phyloP scores from a whole-genome alignment of 2,113 vertebrate genomes.

The Thunnus maccoyii region DNA sequence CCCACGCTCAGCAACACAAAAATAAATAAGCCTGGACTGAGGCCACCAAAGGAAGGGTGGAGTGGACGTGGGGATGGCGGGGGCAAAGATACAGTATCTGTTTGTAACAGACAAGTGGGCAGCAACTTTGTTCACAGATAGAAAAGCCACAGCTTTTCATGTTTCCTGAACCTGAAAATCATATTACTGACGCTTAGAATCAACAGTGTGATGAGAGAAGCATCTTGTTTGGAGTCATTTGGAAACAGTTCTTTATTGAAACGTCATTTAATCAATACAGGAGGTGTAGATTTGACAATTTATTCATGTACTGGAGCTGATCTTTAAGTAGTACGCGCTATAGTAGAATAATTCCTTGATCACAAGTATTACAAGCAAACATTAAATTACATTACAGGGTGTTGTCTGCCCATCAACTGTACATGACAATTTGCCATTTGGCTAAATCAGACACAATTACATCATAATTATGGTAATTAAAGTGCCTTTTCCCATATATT shows the following conservation, averaged over 20 bases:
- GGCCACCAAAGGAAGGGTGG: conserved; percentile 52
- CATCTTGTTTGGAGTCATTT: neutral
- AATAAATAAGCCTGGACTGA: conserved; percentile 73
- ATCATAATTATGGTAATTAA: neutral
- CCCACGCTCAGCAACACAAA: conserved; percentile 82
- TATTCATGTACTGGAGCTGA: neutral
- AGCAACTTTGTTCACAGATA: conserved; percentile 33
- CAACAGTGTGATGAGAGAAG: neutral
- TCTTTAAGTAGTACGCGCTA: neutral
- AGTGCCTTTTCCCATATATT: too few relatives aligned
- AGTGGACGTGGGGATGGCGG: conserved; percentile 22
- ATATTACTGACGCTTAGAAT: neutral
- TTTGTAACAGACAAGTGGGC: conserved; percentile 52
- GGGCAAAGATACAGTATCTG: conserved; percentile 71
- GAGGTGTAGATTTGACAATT: neutral
- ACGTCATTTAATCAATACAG: neutral
- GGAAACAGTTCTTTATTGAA: neutral
- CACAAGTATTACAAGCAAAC: too few relatives aligned
- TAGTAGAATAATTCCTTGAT: too few relatives aligned
- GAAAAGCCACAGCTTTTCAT: neutral
- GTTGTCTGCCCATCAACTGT: too few relatives aligned
- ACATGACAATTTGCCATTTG: neutral
- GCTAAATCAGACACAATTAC: neutral
- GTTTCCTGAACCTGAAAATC: conserved; percentile 21
- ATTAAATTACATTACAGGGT: too few relatives aligned